These are phyloP conservation scores for Ichneumoninae sp. DNA, from an alignment of 2,888 invertebrate genomes.

Conservation along the genomic window DNA sequence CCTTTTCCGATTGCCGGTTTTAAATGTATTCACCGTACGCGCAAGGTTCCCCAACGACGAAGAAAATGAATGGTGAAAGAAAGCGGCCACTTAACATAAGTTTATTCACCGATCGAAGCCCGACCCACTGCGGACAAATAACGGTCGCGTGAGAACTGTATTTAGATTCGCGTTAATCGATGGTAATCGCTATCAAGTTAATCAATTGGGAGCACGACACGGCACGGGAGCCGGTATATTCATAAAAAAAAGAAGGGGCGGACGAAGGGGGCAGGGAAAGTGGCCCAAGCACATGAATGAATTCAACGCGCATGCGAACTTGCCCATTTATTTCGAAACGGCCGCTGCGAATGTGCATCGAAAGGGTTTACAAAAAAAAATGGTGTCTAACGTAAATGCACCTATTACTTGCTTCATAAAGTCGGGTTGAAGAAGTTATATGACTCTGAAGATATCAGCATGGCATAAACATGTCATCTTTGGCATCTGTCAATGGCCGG, in stretches of 20 bases:
- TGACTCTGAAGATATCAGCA: no score
- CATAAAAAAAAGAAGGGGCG: not conserved
- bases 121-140: not conserved
- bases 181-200: conserved; percentile 44
- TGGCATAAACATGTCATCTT: no score
- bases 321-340: not conserved
- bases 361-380: not conserved
- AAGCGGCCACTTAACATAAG: conserved; percentile 34
- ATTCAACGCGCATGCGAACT: not conserved
- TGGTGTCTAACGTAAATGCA: not conserved
- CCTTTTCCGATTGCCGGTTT: not conserved
- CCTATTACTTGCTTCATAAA: no score
- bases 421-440: no score
- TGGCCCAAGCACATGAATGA: not conserved
- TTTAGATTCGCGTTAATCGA: conserved; percentile 28
- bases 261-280: not conserved
- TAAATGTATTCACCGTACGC: not conserved
- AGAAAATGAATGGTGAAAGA: not conserved
- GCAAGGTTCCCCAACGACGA: conserved; percentile 24
- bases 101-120: conserved; percentile 54
- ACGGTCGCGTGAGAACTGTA: conserved; percentile 47
- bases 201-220: conserved; percentile 51
- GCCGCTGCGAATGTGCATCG: not conserved
- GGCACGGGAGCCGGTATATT: conserved; percentile 29
- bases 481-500: no score